Conservation (phyloP, 2,113 vertebrate genomes). For the Seriola aureovittata region DNA sequence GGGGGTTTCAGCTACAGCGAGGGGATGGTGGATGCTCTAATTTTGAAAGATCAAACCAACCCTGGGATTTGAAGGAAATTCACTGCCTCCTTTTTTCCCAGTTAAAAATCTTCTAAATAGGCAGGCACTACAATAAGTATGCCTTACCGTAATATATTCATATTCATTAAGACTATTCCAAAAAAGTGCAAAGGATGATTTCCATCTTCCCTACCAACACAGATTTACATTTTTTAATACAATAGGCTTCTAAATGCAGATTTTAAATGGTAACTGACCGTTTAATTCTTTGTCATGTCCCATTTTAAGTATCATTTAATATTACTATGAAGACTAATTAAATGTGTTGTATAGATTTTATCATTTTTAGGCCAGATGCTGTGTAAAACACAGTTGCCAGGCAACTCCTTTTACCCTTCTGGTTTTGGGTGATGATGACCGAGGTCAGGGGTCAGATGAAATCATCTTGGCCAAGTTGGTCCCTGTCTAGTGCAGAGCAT, state of each 20-base stretch:
- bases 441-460: constrained; percentile 44
- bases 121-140: background rate
- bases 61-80: constrained; percentile 1
- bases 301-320: background rate
- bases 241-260: background rate
- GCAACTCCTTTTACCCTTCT: constrained; percentile 62
- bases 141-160: no score
- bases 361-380: background rate
- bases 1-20: constrained; percentile 34
- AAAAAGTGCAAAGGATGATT: background rate
- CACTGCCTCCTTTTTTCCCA: background rate
- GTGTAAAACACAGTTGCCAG: constrained; percentile 58
- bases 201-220: background rate
- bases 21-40: constrained; percentile 53
- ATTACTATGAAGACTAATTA: background rate
- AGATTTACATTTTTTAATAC: background rate
- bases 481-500: constrained; percentile 4
- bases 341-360: background rate
- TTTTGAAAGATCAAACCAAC: constrained; percentile 28
- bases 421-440: background rate
- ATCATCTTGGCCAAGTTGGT: background rate
- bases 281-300: background rate
- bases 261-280: background rate
- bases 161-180: background rate
- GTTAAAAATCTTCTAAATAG: background rate